Evolutionary conservation across 92 coral and sea anemone genomes (phyloP).

Genomic region (Porites divaricata): DNA sequence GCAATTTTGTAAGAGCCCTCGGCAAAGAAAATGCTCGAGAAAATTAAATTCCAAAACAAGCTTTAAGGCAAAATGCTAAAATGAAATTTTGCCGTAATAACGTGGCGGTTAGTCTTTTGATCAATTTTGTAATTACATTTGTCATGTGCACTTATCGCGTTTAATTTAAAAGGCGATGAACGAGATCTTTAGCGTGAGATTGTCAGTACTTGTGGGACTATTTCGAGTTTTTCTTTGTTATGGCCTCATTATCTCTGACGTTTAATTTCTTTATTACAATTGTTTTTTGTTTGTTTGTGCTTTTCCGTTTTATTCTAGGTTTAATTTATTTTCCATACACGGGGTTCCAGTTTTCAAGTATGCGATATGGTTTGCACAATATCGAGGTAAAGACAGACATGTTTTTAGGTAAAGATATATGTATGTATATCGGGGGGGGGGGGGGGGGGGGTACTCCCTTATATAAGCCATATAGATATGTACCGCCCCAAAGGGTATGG

Average conservation of each 20-base stretch:
- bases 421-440: no score
- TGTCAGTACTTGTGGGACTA: neutral
- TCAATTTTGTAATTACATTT: neutral
- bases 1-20: conserved; percentile 3
- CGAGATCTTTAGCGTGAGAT: neutral
- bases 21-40: neutral
- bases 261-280: neutral
- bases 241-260: neutral
- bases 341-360: neutral
- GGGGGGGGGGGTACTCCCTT: no score
- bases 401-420: no score
- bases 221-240: neutral
- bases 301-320: neutral
- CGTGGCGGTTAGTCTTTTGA: neutral
- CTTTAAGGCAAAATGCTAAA: neutral
- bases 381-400: neutral
- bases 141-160: neutral
- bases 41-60: neutral
- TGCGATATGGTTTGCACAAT: neutral
- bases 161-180: neutral
- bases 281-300: neutral
- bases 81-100: neutral
- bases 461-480: no score
- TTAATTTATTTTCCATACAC: neutral
- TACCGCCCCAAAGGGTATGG: no score